Percentiles rank a stretch among this genome's conserved stretches.
These are phyloP conservation scores for Sarcophaga subvicina DNA, from an alignment of 2,888 invertebrate species.

Conservation along the genomic window DNA sequence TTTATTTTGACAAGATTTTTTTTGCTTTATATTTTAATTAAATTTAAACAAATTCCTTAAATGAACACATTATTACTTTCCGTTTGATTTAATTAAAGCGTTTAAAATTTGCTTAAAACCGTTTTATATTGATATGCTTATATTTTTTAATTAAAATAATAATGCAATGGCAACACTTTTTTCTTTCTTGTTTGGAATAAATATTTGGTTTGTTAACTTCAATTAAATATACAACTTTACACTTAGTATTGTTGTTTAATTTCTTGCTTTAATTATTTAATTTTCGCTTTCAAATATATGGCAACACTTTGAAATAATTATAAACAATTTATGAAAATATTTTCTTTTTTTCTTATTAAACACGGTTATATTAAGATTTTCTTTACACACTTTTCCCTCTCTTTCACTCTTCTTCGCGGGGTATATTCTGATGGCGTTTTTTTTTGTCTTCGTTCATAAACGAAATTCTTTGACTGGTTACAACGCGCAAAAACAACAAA, in stretches of 20 bases:
- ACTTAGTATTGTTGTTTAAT: not conserved
- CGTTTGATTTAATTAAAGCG: not conserved
- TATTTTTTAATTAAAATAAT: constrained; percentile 4
- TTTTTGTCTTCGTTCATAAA: constrained; percentile 7
- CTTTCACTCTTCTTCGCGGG: not conserved
- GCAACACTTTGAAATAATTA: constrained; percentile 18
- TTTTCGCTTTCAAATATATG: constrained; percentile 7
- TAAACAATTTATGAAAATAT: constrained; percentile 1
- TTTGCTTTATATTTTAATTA: constrained; percentile 21
- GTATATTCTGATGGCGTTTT: not conserved
- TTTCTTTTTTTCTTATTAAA: constrained; percentile 7
- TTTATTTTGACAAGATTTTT: constrained; percentile 65
- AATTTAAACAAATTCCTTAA: constrained; percentile 2
- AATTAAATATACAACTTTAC: constrained; percentile 12
- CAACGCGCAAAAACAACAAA: not conserved
- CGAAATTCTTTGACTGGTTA: constrained; percentile 42
- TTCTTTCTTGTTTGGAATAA: not conserved
- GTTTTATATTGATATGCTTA: constrained; percentile 18
- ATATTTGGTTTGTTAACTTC: constrained; percentile 10
- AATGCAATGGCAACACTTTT: constrained; percentile 60
- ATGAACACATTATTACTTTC: not conserved
- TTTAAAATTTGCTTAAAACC: not conserved
- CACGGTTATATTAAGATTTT: not conserved
- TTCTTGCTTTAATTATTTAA: not conserved
- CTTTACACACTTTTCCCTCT: not conserved